A percentile compares a stretch with the other conserved stretches of the same genome.
phyloP scores from a whole-genome alignment of 23 tunicate species.

The Trididemnum clinides region DNA sequence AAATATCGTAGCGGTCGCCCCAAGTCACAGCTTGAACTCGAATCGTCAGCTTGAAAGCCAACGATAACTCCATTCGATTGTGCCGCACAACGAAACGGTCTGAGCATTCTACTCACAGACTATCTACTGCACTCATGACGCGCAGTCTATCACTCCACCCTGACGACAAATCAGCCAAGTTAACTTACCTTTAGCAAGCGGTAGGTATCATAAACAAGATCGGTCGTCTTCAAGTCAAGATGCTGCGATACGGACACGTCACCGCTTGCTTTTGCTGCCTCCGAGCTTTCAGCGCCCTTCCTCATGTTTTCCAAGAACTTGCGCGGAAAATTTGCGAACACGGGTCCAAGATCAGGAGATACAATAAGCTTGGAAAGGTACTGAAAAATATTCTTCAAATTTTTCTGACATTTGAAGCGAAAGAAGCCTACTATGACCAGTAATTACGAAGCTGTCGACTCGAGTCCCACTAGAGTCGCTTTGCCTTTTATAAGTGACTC shows the following conservation, averaged over 20 bases:
- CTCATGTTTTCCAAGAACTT: constrained; percentile 34
- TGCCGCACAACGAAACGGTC: too few relatives aligned
- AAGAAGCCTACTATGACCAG: too few relatives aligned
- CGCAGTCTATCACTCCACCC: too few relatives aligned
- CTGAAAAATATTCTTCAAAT: constrained; percentile 9
- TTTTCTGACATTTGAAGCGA: background rate
- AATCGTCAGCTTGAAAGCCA: too few relatives aligned
- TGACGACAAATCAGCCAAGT: background rate
- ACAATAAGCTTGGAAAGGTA: constrained; percentile 32
- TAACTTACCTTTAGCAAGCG: constrained; percentile 50
- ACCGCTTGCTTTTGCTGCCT: background rate
- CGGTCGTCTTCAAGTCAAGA: constrained; percentile 37
- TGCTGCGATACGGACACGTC: constrained; percentile 7
- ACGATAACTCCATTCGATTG: too few relatives aligned
- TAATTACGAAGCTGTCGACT: too few relatives aligned
- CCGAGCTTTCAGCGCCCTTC: background rate
- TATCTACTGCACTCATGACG: too few relatives aligned
- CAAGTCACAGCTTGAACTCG: too few relatives aligned
- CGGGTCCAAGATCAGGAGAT: constrained; percentile 64
- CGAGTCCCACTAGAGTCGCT: too few relatives aligned
- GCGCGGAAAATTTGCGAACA: constrained; percentile 60
- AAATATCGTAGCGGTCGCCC: too few relatives aligned
- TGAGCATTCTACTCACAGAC: too few relatives aligned
- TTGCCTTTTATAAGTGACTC: too few relatives aligned
- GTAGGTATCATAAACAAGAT: constrained; percentile 55